Evolutionary conservation across 1,140 invertebrate species (phyloP), one percentile per base, ranked within the genome.

Genomic region (Hesperophylax magnus): DNA sequence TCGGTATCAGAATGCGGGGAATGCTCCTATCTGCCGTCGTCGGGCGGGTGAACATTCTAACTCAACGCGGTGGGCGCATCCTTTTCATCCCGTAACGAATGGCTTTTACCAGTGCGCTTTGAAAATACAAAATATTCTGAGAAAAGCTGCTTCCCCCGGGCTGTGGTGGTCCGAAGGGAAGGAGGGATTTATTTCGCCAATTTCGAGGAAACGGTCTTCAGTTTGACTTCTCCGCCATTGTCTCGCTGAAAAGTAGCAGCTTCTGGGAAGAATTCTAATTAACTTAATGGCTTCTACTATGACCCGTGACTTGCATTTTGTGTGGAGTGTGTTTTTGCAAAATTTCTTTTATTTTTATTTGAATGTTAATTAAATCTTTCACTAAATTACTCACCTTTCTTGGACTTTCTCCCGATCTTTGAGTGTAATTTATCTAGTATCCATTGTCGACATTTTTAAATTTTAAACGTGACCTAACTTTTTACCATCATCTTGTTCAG

Each of bases 201-300:
- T 61, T 61, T 61, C 58, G 58, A 18, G 58, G 58, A 61, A 61
- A 61, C n/a, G 20, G 18, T 61, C 17, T 61, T 22, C 18, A 61
- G 20, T 61, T 24, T 61, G 58, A 61, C 58, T 24, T 20, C 39
- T 47, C 20, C 58, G 6, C 20, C 24, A 61, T 24, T 7, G 39
- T 47, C 39, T 11, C 11, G 11, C 39, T 1, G 39, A 47, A 8
- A 47, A 47, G 39, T 14, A 47, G 9, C 9, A 61, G 20, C n/a
- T 61, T 20, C 20, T 61, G 11, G 18, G 58, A 24, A 61, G 1
- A 61, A 8, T 7, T 61, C 7, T 22, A 20, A 61, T 47, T 47
- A 47, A 14, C 39, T 47, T 14, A 47, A 47, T 47, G 14, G 39
- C 39, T 47, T 9, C 39, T 27, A 8, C 39, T 47, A 2, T 27